Evolutionary conservation across 2,113 vertebrate genomes (phyloP).

Genomic region (Hemiprocne comata): DNA sequence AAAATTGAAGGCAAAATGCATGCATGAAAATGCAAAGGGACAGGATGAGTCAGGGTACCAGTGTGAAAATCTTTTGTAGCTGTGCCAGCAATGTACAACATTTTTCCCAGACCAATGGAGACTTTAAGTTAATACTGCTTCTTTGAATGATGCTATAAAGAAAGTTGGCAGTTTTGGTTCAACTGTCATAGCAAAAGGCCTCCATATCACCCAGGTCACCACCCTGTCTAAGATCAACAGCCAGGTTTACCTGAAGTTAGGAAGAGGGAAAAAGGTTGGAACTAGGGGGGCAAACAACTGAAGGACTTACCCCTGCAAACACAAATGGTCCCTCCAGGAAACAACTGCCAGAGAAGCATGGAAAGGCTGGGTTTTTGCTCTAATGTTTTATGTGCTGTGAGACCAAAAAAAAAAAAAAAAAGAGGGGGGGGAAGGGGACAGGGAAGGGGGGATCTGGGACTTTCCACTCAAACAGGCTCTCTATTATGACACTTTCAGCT

Average conservation of each 20-base stretch:
- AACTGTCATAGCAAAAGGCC: not conserved
- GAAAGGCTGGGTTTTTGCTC: not conserved
- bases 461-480: not conserved
- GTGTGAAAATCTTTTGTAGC: not conserved
- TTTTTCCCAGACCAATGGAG: not conserved
- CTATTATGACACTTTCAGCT: not conserved
- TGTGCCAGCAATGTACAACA: not conserved
- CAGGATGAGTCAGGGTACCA: not conserved
- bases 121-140: not conserved
- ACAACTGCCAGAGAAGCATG: accelerated
- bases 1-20: not conserved
- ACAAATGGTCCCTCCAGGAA: not conserved
- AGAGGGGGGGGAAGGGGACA: too few species aligned
- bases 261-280: not conserved
- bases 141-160: not conserved
- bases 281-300: not conserved
- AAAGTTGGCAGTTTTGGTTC: not conserved
- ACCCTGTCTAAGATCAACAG: not conserved
- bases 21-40: not conserved
- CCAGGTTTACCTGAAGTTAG: not conserved
- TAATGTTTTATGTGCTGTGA: not conserved
- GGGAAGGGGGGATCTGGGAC: not conserved
- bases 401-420: too few species aligned
- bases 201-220: not conserved
- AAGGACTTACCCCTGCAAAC: not conserved